Conservation (phyloP, 2,888 invertebrate genomes). For the Synanthedon myopaeformis region DNA sequence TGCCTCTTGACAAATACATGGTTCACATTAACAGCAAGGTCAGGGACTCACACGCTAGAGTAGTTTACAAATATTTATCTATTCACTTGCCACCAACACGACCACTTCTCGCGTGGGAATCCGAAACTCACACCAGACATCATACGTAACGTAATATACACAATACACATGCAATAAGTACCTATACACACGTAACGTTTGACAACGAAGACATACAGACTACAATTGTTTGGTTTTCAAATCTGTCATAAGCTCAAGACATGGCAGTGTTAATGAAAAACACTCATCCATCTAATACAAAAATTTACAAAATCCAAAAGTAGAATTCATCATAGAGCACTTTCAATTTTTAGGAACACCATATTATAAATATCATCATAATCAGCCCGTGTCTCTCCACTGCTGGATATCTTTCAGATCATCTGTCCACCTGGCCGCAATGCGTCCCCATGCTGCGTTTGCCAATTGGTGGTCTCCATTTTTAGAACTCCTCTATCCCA, state of each 20-base stretch:
- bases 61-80: slow-evolving; percentile 63
- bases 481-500: too few species aligned
- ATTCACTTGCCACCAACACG: slow-evolving; percentile 47
- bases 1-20: slow-evolving; percentile 2
- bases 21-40: slow-evolving; percentile 27
- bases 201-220: slow-evolving; percentile 2
- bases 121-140: slow-evolving; percentile 13
- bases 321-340: slow-evolving; percentile 43
- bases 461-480: too few species aligned
- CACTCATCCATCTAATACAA: too few species aligned
- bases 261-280: too few species aligned
- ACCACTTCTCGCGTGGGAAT: slow-evolving; percentile 59
- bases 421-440: too few species aligned
- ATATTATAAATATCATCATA: too few species aligned
- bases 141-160: not conserved
- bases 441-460: too few species aligned
- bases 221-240: slow-evolving; percentile 3
- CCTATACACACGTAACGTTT: not conserved
- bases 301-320: slow-evolving; percentile 21
- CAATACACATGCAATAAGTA: too few species aligned
- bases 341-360: slow-evolving; percentile 25
- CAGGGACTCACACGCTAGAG: slow-evolving; percentile 33
- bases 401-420: too few species aligned
- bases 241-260: too few species aligned
- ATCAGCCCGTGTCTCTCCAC: too few species aligned